Percentiles rank a stretch among this genome's conserved stretches.
These are phyloP conservation scores for Aphidoletes aphidimyza DNA, from an alignment of 2,888 invertebrate genomes.

Conservation along the genomic window DNA sequence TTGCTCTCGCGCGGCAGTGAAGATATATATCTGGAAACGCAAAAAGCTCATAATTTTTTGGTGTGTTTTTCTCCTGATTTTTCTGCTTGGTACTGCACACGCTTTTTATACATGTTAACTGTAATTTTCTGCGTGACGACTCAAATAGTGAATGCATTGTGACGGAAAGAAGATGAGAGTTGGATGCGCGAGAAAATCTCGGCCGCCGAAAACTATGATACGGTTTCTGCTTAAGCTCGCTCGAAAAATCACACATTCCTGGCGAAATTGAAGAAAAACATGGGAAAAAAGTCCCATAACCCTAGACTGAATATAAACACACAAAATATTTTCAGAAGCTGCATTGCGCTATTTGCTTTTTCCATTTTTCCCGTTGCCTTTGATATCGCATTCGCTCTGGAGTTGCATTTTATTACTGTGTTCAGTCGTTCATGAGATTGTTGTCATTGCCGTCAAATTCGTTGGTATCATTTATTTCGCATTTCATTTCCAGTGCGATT, in stretches of 20 bases:
- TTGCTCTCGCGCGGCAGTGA: too few species aligned
- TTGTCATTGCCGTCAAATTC: background rate
- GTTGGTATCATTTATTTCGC: conserved; percentile 21
- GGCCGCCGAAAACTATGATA: background rate
- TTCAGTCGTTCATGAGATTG: background rate
- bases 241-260: background rate
- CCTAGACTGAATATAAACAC: background rate
- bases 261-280: background rate
- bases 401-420: background rate
- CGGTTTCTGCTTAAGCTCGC: background rate
- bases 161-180: background rate
- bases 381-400: too few species aligned
- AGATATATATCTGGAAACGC: too few species aligned
- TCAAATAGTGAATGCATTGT: background rate
- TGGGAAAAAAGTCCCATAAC: background rate
- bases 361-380: too few species aligned
- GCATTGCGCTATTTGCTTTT: conserved; percentile 15
- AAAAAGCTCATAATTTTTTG: too few species aligned
- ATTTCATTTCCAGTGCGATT: background rate
- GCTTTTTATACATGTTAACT: too few species aligned
- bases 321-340: background rate
- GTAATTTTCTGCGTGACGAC: background rate
- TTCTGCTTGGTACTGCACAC: background rate
- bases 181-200: background rate
- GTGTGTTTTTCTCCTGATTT: too few species aligned